Percentiles rank a stretch among this genome's conserved stretches.
Evolutionary conservation across 2,113 vertebrate species (phyloP).

Genomic region (Lepus timidus): DNA sequence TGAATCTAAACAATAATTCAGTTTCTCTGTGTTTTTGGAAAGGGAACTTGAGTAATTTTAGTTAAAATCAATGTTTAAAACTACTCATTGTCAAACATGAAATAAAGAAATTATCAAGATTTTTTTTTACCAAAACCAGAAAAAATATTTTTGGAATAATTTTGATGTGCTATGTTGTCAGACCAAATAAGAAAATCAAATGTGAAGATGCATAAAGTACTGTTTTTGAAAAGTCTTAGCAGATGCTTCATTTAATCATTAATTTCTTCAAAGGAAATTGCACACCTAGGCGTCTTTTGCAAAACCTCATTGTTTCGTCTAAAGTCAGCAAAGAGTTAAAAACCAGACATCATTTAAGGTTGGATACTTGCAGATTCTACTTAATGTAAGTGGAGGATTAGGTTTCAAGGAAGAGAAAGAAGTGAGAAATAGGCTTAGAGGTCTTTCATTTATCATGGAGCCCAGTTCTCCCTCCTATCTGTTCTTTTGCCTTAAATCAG

Average conservation of each 20-base stretch:
- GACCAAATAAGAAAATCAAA: background rate
- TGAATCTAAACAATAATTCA: background rate
- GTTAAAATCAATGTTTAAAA: background rate
- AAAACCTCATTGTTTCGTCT: background rate
- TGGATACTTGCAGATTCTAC: background rate
- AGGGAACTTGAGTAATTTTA: background rate
- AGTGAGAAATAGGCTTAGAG: background rate
- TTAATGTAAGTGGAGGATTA: background rate
- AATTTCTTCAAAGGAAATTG: background rate
- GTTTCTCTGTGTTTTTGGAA: constrained; percentile 38
- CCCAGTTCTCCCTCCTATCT: background rate
- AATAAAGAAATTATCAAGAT: background rate
- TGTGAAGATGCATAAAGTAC: background rate
- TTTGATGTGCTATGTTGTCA: background rate
- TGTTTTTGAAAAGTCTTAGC: background rate
- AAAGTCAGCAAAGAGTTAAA: background rate
- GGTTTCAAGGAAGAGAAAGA: background rate
- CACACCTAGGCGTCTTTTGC: background rate
- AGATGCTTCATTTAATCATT: background rate
- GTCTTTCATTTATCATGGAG: background rate
- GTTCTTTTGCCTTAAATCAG: background rate
- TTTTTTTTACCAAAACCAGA: background rate
- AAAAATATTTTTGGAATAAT: background rate
- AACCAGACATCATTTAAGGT: background rate
- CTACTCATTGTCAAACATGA: constrained; percentile 26